These are phyloP conservation scores for Mamestra configurata DNA, from an alignment of 1,140 invertebrate genomes.

Conservation along the genomic window DNA sequence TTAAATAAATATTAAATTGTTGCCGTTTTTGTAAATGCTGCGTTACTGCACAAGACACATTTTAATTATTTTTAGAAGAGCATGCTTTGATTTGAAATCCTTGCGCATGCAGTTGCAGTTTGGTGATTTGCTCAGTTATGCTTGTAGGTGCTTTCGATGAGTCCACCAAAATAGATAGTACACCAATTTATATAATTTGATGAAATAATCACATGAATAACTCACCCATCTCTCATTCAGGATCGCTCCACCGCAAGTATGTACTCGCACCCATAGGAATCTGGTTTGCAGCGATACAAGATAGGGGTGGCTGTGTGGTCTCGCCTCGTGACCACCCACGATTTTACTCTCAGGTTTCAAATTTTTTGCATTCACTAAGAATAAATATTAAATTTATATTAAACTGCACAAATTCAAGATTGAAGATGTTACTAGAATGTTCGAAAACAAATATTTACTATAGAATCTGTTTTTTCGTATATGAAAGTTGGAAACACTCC, in stretches of 20 bases:
- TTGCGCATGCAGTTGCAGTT: background rate
- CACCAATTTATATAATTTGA: too few species aligned
- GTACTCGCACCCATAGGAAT: constrained; percentile 79
- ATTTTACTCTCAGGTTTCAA: constrained; percentile 66
- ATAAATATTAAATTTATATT: background rate
- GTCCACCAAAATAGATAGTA: background rate
- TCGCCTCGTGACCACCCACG: constrained; percentile 82
- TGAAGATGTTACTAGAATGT: too few species aligned
- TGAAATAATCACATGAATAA: background rate
- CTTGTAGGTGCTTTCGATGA: background rate
- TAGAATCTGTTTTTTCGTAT: too few species aligned
- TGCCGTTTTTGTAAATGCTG: too few species aligned
- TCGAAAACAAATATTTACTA: too few species aligned
- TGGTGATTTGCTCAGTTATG: background rate
- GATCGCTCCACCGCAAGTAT: constrained; percentile 90
- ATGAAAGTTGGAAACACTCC: too few species aligned
- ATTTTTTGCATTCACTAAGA: constrained; percentile 2
- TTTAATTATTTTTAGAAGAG: too few species aligned
- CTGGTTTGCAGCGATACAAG: constrained; percentile 88
- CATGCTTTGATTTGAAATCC: background rate
- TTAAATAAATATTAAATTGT: too few species aligned
- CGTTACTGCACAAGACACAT: too few species aligned
- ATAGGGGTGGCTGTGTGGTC: constrained; percentile 87
- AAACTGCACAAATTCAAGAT: too few species aligned
- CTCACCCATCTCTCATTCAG: constrained; percentile 89